A percentile compares a stretch with the other conserved stretches of the same genome.
Evolutionary conservation across 2,113 vertebrate genomes (phyloP).

Genomic region (Haemorhous mexicanus): DNA sequence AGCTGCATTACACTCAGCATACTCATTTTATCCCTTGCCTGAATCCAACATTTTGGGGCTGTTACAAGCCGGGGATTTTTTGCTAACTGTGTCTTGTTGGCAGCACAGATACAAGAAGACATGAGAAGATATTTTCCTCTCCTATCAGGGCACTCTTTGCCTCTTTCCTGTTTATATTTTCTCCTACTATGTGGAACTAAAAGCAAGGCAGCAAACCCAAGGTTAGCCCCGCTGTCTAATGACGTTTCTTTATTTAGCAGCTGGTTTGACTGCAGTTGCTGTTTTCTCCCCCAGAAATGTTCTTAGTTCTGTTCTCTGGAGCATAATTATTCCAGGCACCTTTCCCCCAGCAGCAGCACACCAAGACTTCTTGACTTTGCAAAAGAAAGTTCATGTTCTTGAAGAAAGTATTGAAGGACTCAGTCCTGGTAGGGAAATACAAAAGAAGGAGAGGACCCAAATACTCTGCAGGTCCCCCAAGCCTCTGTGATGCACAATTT

Average conservation of each 20-base stretch:
- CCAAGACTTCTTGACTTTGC: neutral
- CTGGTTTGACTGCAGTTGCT: conserved; percentile 40
- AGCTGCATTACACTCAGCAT: neutral
- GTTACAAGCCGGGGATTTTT: fast-evolving
- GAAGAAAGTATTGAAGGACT: neutral
- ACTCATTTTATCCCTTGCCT: neutral
- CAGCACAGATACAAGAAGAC: neutral
- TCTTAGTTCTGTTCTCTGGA: conserved; percentile 40
- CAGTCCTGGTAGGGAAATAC: neutral
- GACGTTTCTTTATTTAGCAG: conserved; percentile 58
- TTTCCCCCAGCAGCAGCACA: neutral
- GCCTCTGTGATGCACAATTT: neutral
- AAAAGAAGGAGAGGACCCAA: neutral
- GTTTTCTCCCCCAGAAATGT: neutral
- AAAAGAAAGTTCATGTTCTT: neutral
- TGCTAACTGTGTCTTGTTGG: neutral
- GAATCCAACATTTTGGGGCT: too few species aligned
- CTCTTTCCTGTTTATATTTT: conserved; percentile 51
- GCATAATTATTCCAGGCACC: neutral
- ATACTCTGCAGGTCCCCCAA: fast-evolving
- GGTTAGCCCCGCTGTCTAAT: conserved; percentile 23
- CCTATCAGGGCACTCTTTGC: neutral
- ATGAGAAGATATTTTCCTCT: neutral
- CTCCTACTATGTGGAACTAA: neutral
- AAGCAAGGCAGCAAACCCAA: conserved; percentile 45